Evolutionary conservation across 2,113 vertebrate species (phyloP), one percentile per base, ranked within the genome.

Genomic region (Mandrillus leucophaeus): DNA sequence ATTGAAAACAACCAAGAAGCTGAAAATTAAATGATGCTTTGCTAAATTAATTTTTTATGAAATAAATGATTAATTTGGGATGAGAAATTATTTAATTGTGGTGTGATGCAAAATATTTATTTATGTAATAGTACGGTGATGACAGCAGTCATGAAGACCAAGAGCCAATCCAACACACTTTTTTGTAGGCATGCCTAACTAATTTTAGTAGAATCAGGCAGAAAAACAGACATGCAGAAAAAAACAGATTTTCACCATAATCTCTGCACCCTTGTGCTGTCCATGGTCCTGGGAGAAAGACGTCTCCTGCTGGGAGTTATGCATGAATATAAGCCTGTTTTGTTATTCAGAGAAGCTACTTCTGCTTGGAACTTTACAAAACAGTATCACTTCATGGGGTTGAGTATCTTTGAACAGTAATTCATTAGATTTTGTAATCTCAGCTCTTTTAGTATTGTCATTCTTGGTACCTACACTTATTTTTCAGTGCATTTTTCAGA

Each of bases 401-500:
- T 59, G 40, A 66, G n/a, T 1, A 9, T 57, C 27, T 90, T 80
- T 88, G 3, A 4, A 70, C 17, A 93, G 23, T 70, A 76, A 75
- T 89, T 81, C 23, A 38, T 45, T 20, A 73, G 81, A 64, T 64
- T 40, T 5, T 16, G 13, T 73, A 38, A 7, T 61, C 94, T 61
- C 4, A 83, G 2, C 4, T 38, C 95, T 79, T 94, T 75, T n/a
- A 72, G 5, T 20, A 48, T 61, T 52, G 9, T 48, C 32, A 27
- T 81, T 97, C 38, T 61, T 81, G 50, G 45, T 73, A 81, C 13
- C 48, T 81, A 61, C 5, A 18, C 2, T 48, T 45, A 50, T 3
- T 84, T 84, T 66, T 72, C 32, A 83, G 73, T 88, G 2, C 30
- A 66, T 80, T 88, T 97, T 84, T 66, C 73, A 95, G 45, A 88